Base-by-base conservation (phyloP, 1,140 invertebrate species). In the Drosophila arizonae region DNA sequence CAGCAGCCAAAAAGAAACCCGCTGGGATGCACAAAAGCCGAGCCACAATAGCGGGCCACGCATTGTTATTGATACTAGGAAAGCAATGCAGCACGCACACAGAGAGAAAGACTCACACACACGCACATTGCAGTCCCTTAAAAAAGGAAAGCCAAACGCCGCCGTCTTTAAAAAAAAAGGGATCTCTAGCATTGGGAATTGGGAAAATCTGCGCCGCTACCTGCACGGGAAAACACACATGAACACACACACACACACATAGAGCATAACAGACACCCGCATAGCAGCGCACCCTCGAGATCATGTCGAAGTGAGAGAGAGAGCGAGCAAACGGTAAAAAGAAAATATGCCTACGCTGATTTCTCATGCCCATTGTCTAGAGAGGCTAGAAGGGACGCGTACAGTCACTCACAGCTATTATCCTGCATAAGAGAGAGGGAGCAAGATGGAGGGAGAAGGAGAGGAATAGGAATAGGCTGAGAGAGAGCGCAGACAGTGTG, bases 21-120 rank as follows among this genome's bases (percentile, higher is more conserved):
- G 70, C 77, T 82, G 82, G 68, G 81, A 87, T 87, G 82, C 79
- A 86, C 82, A 86, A 87, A 87, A 73, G 79, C 81, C 69, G 63
- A 74, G 76, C 68, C 79, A 82, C 81, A 86, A 86, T 82, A 86
- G 81, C 65, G 75, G 63, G 64, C 64, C 61, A 75, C 76, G 68
- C 82, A 86, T 86, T 86, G 82, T 86, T 86, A 87, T 86, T 86
- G 82, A 86, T 86, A 86, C 82, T 87, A 73, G 82, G 82, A 87
- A 86, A 76, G 79, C 79, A 56, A 76, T 71, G 79, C 76, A 60
- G 54, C 4, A 21, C 76, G 52, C 41, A 63, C 64, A 57, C 51
- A 55, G 67, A 54, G 46, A 60, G 28, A 30, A 6, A 33, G 1
- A 13, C 77, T 46, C 54, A 64, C 5, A 13, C 77, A 51, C 45